Base-by-base conservation (phyloP, 2,888 invertebrate species). In the Opisthograptis luteolata region DNA sequence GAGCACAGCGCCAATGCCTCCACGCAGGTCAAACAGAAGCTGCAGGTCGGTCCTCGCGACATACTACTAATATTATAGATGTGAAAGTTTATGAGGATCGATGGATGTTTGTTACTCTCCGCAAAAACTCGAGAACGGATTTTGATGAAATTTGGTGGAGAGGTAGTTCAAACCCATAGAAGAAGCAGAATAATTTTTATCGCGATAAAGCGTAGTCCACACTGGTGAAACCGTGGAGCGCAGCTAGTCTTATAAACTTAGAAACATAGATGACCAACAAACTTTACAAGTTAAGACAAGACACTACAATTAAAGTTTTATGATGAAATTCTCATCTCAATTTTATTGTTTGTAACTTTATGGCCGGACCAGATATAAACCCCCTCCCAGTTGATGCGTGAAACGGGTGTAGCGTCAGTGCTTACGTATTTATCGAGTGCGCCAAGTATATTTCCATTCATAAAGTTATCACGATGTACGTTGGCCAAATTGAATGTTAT, bases 1-100 rank as follows among this genome's bases (percentile, higher is more conserved):
- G 97, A 98, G 82, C 97, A 97, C 90, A 98, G 98, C 89, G 98
- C 98, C 46, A 96, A 98, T 73, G 98, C 99, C 61, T 98, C 98
- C 61, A 95, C 96, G 13, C 98, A 98, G 88, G 99, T 99, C 76
- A 99, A 98, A 84, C 97, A 97, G 91, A 96, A 97, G 76, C 92
- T 98, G 68, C 97, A 97, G 93, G 97, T 95, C 14, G 12, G 34
- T 7, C 12, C 34, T 15, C 7, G 3, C n/a, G n/a, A n/a, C n/a
- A n/a, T n/a, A n/a, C n/a, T n/a, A n/a, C n/a, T n/a, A n/a, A n/a
- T n/a, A n/a, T n/a, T n/a, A n/a, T n/a, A n/a, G n/a, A n/a, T n/a
- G n/a, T n/a, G n/a, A n/a, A n/a, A n/a, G n/a, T n/a, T n/a, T n/a
- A n/a, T n/a, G n/a, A n/a, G n/a, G n/a, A n/a, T n/a, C n/a, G n/a